phyloP scores from a whole-genome alignment of 2,113 vertebrate species.

The Mohoua ochrocephala region DNA sequence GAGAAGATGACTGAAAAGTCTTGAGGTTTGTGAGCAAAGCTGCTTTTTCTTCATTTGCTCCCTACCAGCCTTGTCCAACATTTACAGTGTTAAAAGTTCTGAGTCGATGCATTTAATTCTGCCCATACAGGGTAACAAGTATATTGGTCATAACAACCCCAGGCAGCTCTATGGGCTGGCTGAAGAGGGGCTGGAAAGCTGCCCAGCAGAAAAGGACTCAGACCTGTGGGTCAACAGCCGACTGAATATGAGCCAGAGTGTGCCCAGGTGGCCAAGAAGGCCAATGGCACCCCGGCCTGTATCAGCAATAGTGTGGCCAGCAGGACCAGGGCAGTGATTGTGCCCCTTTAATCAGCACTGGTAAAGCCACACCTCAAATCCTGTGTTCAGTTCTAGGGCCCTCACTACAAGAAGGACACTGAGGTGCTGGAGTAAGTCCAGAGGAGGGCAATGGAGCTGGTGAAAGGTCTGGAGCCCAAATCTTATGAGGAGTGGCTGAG shows the following conservation, averaged over 20 bases:
- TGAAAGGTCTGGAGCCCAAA: neutral
- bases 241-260: neutral
- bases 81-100: neutral
- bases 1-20: neutral
- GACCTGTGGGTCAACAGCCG: neutral
- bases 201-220: neutral
- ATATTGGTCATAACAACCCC: neutral
- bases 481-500: neutral
- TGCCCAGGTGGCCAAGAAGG: neutral
- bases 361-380: rapidly evolving
- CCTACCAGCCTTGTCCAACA: neutral
- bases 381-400: rapidly evolving
- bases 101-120: neutral
- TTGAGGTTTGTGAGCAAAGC: neutral
- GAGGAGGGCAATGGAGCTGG: neutral
- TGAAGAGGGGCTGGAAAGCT: neutral
- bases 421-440: neutral
- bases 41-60: neutral
- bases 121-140: neutral
- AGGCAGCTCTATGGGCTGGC: neutral
- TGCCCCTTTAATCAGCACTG: rapidly evolving
- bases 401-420: neutral
- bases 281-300: neutral
- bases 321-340: neutral
- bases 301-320: neutral